phyloP scores from a whole-genome alignment of 2,797 vertebrate species.

The Hoplostethus atlanticus region DNA sequence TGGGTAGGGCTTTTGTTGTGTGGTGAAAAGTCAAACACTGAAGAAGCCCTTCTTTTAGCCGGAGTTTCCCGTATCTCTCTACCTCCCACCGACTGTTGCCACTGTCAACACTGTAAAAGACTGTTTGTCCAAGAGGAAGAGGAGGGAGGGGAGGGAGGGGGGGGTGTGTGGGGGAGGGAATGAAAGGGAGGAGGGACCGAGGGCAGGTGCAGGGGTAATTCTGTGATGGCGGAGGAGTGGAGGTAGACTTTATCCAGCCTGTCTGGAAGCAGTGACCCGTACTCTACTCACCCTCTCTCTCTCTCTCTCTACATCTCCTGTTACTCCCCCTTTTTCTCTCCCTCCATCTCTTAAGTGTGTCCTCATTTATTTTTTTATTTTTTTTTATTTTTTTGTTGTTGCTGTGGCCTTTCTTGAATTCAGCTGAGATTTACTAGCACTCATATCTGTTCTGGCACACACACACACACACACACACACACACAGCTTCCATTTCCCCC shows the following conservation, averaged over 20 bases:
- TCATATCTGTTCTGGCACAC: conserved; percentile 6
- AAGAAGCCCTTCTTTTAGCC: conserved; percentile 32
- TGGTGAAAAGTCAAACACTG: conserved; percentile 33
- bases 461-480: conserved; percentile 8
- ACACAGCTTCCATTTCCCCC: conserved; percentile 49
- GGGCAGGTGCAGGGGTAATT: conserved; percentile 76
- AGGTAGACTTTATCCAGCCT: conserved; percentile 50
- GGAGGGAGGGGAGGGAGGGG: conserved; percentile 21
- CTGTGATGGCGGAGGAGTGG: conserved; percentile 60
- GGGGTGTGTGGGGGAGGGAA: conserved; percentile 7
- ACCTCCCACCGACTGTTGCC: conserved; percentile 69
- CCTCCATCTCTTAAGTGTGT: conserved; percentile 8
- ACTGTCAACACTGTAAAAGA: conserved; percentile 75
- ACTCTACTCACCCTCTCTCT: conserved; percentile 41
- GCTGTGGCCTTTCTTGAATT: conserved; percentile 34
- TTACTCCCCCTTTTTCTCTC: conserved; percentile 17
- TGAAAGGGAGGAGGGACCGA: neutral
- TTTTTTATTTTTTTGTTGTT: conserved; percentile 5
- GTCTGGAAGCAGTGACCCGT: conserved; percentile 65
- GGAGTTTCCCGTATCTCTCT: conserved; percentile 55
- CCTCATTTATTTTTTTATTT: conserved; percentile 6
- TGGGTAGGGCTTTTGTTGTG: conserved; percentile 1
- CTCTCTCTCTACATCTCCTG: conserved; percentile 20
- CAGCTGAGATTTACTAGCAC: conserved; percentile 28
- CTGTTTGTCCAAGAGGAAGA: conserved; percentile 59